These are phyloP conservation scores for Parasteatoda lunata DNA, from an alignment of 2,888 invertebrate genomes.

Conservation along the genomic window DNA sequence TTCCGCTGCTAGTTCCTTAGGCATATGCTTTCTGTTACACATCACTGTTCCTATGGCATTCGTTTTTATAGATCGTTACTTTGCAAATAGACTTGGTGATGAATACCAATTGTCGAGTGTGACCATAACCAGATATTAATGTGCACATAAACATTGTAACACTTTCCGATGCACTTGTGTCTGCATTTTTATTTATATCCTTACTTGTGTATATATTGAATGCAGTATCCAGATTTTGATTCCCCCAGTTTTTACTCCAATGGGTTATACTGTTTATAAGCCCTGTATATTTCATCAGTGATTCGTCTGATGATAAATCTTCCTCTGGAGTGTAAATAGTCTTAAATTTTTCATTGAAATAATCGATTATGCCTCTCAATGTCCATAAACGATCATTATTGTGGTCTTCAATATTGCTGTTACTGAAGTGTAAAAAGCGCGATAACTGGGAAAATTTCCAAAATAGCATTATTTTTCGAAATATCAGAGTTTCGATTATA, in stretches of 20 bases:
- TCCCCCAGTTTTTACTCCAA: background rate
- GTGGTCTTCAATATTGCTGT: background rate
- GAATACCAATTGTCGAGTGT: constrained; percentile 3
- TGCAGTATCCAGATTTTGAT: background rate
- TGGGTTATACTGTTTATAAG: constrained; percentile 6
- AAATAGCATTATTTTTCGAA: constrained; percentile 7
- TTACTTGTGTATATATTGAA: constrained; percentile 18
- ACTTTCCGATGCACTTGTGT: constrained; percentile 19
- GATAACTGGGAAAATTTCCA: constrained; percentile 5
- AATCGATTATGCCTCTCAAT: constrained; percentile 4
- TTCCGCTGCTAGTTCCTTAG: too few species aligned
- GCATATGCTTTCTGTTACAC: too few species aligned
- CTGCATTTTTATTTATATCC: constrained; percentile 12
- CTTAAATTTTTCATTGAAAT: constrained; percentile 27
- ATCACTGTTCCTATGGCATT: too few species aligned
- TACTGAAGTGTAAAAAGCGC: constrained; percentile 3
- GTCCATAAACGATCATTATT: constrained; percentile 9
- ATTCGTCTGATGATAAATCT: constrained; percentile 16
- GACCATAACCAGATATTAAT: constrained; percentile 4
- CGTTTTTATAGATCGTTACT: too few species aligned
- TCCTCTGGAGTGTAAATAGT: constrained; percentile 15
- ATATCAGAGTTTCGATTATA: constrained; percentile 14
- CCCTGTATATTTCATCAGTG: constrained; percentile 16
- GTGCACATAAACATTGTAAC: constrained; percentile 4
- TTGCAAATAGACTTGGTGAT: too few species aligned